Conservation (phyloP, 2,113 vertebrate species). For the Centrocercus urophasianus region DNA sequence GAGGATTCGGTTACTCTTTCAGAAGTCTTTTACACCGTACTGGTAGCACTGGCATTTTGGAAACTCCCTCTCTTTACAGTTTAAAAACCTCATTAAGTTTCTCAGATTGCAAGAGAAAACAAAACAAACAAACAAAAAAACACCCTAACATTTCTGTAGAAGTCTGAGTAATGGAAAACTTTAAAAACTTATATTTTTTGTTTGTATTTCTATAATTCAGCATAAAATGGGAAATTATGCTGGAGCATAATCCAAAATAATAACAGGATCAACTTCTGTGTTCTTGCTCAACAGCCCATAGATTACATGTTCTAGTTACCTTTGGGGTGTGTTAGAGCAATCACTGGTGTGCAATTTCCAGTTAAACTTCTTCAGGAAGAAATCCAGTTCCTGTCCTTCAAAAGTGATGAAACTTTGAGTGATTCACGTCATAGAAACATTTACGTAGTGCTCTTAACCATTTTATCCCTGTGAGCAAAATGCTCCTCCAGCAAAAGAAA, state of each 20-base stretch:
- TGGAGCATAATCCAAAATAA: background rate
- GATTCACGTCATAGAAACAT: background rate
- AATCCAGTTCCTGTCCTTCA: background rate
- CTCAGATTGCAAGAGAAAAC: background rate
- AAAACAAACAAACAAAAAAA: background rate
- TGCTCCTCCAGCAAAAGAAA: background rate
- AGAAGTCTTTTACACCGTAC: background rate
- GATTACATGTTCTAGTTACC: background rate
- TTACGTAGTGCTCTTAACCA: background rate
- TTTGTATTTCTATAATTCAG: background rate
- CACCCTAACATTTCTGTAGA: background rate
- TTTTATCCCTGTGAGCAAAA: background rate
- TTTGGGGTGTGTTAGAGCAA: conserved; percentile 11
- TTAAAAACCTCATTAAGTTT: background rate
- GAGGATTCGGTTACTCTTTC: background rate
- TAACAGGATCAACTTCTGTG: conserved; percentile 5
- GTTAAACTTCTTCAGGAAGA: conserved; percentile 5
- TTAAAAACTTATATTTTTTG: background rate
- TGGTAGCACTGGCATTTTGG: background rate
- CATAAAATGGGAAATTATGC: background rate
- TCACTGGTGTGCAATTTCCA: background rate
- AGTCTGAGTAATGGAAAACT: background rate
- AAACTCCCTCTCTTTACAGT: background rate
- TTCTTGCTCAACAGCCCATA: conserved; percentile 13
- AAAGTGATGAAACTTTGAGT: background rate